A percentile compares a stretch with the other conserved stretches of the same genome.
Evolutionary conservation across 1,140 invertebrate species (phyloP).

Genomic region (Rhopalosiphum maidis): DNA sequence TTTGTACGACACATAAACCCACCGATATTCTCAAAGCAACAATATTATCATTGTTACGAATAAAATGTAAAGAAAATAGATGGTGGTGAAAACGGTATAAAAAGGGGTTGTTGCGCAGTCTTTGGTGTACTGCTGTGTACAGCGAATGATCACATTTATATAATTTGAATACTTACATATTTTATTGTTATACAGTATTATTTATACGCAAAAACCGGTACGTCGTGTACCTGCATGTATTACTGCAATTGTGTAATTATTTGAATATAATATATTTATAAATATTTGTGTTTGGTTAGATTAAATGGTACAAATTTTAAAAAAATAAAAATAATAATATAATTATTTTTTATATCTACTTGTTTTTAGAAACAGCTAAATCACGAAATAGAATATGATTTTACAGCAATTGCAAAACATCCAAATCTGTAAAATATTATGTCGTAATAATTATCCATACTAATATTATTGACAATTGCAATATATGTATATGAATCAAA

Average conservation of each 20-base stretch:
- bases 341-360: no score
- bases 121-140: background rate
- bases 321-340: no score
- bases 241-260: background rate
- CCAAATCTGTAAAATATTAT: no score
- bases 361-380: no score
- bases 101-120: constrained; percentile 1
- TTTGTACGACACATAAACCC: background rate
- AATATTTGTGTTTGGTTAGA: no score
- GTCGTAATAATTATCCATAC: no score
- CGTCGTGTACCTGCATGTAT: background rate
- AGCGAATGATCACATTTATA: background rate
- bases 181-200: background rate
- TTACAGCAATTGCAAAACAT: no score
- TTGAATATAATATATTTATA: background rate
- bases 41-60: background rate
- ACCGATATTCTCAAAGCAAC: background rate
- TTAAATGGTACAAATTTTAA: no score
- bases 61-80: background rate
- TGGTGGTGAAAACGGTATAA: background rate
- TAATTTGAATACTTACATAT: background rate
- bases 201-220: background rate
- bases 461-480: no score
- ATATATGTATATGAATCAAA: no score
- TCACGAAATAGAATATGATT: no score